Base-by-base conservation (phyloP, 1,140 invertebrate species). In the Archivesica marissinica region DNA sequence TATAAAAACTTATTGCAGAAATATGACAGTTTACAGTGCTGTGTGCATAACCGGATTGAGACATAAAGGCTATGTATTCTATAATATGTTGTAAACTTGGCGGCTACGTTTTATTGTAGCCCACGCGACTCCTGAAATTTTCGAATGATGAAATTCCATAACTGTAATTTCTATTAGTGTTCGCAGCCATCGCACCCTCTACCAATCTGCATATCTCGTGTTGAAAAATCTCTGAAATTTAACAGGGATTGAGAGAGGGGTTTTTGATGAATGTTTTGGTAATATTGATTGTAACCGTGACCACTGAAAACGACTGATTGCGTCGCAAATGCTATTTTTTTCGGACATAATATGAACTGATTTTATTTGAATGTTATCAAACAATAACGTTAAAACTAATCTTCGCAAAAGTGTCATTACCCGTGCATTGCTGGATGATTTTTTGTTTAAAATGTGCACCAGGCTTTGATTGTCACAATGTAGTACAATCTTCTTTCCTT, bases 361-460 rank as follows among this genome's bases (percentile, higher is more conserved):
- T 52, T 52, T 52, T 52, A 52, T 52, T 52, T 52, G 50, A n/a
- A 52, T 11, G 50, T 47, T 52, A 23, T 52, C 23, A 52, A n/a
- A 52, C 17, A 52, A 23, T 23, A 52, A 52, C 23, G 23, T n/a
- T 23, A 52, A 17, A 52, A 52, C 50, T n/a, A 52, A 23, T 52
- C 23, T 52, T 52, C 50, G 50, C 7, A 52, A 3, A 2, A 59
- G 25, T 11, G 20, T 13, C 54, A 88, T 20, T n/a, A 88, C 54
- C 25, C 47, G 35, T 3, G 25, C 7, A 28, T 59, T 59, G 25
- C 54, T 23, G 7, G 54, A 59, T 28, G 54, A 59, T 59, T 59
- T 59, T 59, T 59, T 59, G 17, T 59, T 59, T 6, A 59, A 15
- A 4, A 59, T 59, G 7, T 59, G 54, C 17, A 59, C 54, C 25